phyloP scores from a whole-genome alignment of 2,797 vertebrate species.

The Harpagifer antarcticus region DNA sequence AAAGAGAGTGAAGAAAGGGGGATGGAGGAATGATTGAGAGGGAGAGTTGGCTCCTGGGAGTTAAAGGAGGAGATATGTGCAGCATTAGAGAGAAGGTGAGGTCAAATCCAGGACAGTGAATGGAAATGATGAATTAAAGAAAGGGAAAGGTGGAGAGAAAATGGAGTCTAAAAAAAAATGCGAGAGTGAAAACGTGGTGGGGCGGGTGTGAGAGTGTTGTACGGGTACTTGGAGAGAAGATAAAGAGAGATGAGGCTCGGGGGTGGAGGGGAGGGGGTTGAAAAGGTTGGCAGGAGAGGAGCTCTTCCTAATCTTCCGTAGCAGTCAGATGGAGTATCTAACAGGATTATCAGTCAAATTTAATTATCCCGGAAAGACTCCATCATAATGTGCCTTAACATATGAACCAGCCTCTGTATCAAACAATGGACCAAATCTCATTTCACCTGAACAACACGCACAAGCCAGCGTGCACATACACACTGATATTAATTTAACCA shows the following conservation, averaged over 20 bases:
- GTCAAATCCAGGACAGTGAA: slow-evolving; percentile 65
- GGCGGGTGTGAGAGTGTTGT: slow-evolving; percentile 45
- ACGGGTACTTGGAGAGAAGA: slow-evolving; percentile 68
- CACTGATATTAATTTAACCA: slow-evolving; percentile 63
- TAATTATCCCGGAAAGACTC: slow-evolving; percentile 77
- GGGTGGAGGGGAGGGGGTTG: slow-evolving; percentile 5
- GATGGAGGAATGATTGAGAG: slow-evolving; percentile 66
- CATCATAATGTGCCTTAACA: slow-evolving; percentile 75
- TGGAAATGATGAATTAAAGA: slow-evolving; percentile 77
- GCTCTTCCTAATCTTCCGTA: slow-evolving; percentile 73
- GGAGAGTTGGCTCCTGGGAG: slow-evolving; percentile 41
- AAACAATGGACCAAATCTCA: slow-evolving; percentile 63
- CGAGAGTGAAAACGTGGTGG: slow-evolving; percentile 51
- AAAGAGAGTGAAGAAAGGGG: slow-evolving; percentile 13
- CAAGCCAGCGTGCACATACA: not conserved
- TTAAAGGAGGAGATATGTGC: slow-evolving; percentile 55
- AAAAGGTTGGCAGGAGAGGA: slow-evolving; percentile 71
- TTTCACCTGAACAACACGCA: slow-evolving; percentile 50
- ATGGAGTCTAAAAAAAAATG: slow-evolving; percentile 58
- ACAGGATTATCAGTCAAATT: slow-evolving; percentile 83
- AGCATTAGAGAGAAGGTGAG: slow-evolving; percentile 63
- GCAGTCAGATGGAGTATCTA: slow-evolving; percentile 77
- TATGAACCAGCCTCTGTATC: slow-evolving; percentile 67
- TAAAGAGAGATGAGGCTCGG: slow-evolving; percentile 56
- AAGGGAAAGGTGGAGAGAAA: slow-evolving; percentile 57